Conservation (phyloP, 1,140 invertebrate genomes). For the Diprion similis region DNA sequence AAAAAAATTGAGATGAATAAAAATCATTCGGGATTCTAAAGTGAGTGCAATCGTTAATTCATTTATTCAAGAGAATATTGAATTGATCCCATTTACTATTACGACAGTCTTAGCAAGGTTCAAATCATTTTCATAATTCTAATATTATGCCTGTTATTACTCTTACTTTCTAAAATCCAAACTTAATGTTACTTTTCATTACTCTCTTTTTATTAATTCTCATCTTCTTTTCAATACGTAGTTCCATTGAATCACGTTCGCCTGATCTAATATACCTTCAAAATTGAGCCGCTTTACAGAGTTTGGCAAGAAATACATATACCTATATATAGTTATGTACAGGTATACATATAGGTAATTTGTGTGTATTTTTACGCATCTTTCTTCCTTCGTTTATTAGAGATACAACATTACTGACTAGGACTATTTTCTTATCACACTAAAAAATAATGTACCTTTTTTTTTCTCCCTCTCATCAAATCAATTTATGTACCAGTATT, state of each 20-base stretch:
- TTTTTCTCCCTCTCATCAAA: slow-evolving; percentile 8
- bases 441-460: slow-evolving; percentile 28
- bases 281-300: slow-evolving; percentile 45
- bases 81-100: slow-evolving; percentile 5
- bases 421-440: slow-evolving; percentile 41
- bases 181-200: slow-evolving; percentile 1
- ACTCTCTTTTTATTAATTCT: slow-evolving; percentile 22
- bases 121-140: not conserved
- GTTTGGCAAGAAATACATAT: slow-evolving; percentile 53
- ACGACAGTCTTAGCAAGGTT: not conserved
- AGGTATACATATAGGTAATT: not conserved
- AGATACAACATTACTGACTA: slow-evolving; percentile 54
- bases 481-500: slow-evolving; percentile 24
- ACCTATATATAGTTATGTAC: too few species aligned
- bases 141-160: not conserved
- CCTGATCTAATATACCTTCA: slow-evolving; percentile 31
- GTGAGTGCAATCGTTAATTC: not conserved
- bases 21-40: not conserved
- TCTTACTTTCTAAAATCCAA: slow-evolving; percentile 1
- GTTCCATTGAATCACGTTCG: slow-evolving; percentile 13
- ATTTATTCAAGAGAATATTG: not conserved
- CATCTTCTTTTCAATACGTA: slow-evolving; percentile 17
- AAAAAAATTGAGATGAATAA: not conserved
- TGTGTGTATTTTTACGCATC: slow-evolving; percentile 29
- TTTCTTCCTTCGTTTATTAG: slow-evolving; percentile 26